Evolutionary conservation across 2,888 invertebrate species (phyloP), one percentile per base, ranked within the genome.

Genomic region (Eupithecia subumbrata): DNA sequence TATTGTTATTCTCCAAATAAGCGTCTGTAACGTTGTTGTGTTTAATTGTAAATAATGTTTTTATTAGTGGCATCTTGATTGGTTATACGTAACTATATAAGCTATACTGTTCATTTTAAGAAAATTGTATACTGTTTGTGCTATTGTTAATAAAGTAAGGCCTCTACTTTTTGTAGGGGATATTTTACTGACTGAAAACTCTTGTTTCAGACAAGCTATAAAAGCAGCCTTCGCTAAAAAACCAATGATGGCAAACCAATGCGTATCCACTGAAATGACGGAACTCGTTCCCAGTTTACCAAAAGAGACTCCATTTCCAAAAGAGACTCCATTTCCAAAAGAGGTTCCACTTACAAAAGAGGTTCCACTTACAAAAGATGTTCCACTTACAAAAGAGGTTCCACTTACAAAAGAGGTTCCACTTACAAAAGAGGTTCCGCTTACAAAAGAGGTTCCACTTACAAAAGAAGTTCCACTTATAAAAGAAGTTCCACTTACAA

Each of bases 151-250:
- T 37, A 37, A 7, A 5, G 34, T 4, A 34, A 34, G 5, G 5
- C 25, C 22, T 60, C 12, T 25, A 25, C 3, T 25, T 60, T 25
- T 12, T 11, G n/a, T n/a, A n/a, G n/a, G 52, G n/a, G 5, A 52
- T 8, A 52, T 52, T n/a, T 52, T 22, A 52, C 0, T 22, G 22
- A 52, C 11, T 18, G 18, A n/a, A 25, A 11, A 12, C 22, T 37
- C 8, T 67, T 67, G 40, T 75, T 75, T 0, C 77, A 77, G 77
- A 45, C 73, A 77, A 75, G 73, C 77, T 9, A 16, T 71, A 56
- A 75, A 77, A 77, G 73, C 40, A 0, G 64, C 64, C 4, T 22
- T 69, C 2, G 45, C 37, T 9, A 37, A 22, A 30, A 71, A 73
- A 69, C 12, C 56, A 14, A n/a, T 67, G 34, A 22, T 22, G 16